phyloP scores from a whole-genome alignment of 2,888 invertebrate species.

The Ectemnius continuus region DNA sequence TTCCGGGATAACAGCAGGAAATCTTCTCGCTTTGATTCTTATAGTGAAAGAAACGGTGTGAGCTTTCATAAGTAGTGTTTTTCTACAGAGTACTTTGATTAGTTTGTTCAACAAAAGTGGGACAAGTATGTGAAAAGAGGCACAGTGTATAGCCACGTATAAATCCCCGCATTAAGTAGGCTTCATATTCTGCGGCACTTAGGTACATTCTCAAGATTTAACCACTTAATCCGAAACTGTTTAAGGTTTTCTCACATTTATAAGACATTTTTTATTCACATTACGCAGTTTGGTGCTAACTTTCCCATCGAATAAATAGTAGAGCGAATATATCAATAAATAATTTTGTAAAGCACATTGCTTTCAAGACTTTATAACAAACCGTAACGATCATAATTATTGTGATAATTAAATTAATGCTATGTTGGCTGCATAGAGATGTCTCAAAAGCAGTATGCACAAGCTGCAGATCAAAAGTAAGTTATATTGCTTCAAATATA shows the following conservation, averaged over 20 bases:
- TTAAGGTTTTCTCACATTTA: not conserved
- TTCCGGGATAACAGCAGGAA: conserved; percentile 28
- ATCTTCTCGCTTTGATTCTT: conserved; percentile 41
- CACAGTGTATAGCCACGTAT: conserved; percentile 18
- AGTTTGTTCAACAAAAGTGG: conserved; percentile 24
- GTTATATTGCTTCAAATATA: conserved; percentile 46
- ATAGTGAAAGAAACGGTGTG: conserved; percentile 13
- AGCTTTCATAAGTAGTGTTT: conserved; percentile 10
- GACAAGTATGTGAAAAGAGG: conserved; percentile 39
- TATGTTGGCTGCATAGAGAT: not conserved
- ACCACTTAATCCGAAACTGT: conserved; percentile 33
- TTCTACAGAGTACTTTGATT: conserved; percentile 41
- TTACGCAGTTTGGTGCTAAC: too few species aligned
- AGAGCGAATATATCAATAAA: too few species aligned
- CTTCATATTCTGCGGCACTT: conserved; percentile 57
- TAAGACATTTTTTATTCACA: too few species aligned
- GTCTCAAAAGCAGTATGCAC: conserved; percentile 50
- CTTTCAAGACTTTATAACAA: too few species aligned
- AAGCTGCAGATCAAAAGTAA: conserved; percentile 39
- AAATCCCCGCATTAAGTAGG: conserved; percentile 43
- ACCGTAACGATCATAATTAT: too few species aligned
- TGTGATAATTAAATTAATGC: too few species aligned
- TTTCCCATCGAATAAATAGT: too few species aligned
- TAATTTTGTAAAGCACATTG: too few species aligned
- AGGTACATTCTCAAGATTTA: conserved; percentile 49